A percentile compares a stretch with the other conserved stretches of the same genome.
Evolutionary conservation across 1,140 invertebrate genomes (phyloP).

Genomic region (Schmidtea mediterranea): DNA sequence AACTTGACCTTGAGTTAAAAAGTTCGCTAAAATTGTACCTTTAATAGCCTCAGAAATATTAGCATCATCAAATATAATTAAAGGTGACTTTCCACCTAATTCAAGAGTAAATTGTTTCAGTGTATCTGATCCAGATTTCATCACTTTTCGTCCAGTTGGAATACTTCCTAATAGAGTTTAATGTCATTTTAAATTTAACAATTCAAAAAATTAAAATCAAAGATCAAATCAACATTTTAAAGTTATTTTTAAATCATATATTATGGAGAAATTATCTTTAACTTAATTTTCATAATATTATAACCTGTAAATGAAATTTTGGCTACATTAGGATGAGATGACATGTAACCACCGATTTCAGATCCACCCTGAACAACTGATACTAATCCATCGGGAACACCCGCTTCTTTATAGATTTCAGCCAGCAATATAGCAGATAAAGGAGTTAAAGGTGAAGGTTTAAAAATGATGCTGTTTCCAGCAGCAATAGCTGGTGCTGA

Average conservation of each 20-base stretch:
- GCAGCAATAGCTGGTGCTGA: slow-evolving; percentile 55
- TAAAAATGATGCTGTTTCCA: slow-evolving; percentile 61
- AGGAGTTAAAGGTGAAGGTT: slow-evolving; percentile 75
- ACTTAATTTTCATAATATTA: slow-evolving; percentile 31
- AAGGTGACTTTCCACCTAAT: slow-evolving; percentile 60
- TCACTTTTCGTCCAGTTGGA: slow-evolving; percentile 39
- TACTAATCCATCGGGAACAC: slow-evolving; percentile 22
- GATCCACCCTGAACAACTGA: slow-evolving; percentile 41
- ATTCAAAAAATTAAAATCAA: too few relatives aligned
- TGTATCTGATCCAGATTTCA: slow-evolving; percentile 43
- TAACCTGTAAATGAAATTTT: slow-evolving; percentile 60
- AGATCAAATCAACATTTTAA: too few relatives aligned
- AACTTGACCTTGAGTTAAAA: slow-evolving; percentile 59
- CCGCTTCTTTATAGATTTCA: slow-evolving; percentile 41
- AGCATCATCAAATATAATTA: slow-evolving; percentile 52
- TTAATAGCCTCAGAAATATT: slow-evolving; percentile 49
- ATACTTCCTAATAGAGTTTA: too few relatives aligned
- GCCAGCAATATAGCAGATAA: slow-evolving; percentile 53
- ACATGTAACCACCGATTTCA: slow-evolving; percentile 16
- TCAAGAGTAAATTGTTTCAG: slow-evolving; percentile 56
- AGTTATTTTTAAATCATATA: too few relatives aligned
- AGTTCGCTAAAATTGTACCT: slow-evolving; percentile 45
- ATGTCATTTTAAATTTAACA: too few relatives aligned
- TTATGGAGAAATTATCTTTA: too few relatives aligned
- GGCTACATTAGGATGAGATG: slow-evolving; percentile 15